These are phyloP conservation scores for Pentalonia nigronervosa DNA, from an alignment of 1,140 invertebrate species.

Conservation along the genomic window DNA sequence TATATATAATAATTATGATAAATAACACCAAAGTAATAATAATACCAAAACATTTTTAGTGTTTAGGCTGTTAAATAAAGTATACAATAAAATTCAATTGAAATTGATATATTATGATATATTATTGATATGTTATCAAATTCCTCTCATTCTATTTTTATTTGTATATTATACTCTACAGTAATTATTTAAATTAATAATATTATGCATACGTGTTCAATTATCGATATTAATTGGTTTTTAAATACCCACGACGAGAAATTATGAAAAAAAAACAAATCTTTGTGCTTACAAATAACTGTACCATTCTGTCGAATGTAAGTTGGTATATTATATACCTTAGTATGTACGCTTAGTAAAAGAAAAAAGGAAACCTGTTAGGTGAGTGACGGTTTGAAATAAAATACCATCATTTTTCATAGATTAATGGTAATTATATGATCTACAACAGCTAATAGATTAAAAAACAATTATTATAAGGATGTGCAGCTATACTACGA, in stretches of 20 bases:
- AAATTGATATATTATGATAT: neutral
- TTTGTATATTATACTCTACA: neutral
- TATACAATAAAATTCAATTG: neutral
- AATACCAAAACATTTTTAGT: neutral
- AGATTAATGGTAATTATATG: neutral
- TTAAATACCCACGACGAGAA: neutral
- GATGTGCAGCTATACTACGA: neutral
- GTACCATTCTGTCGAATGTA: neutral
- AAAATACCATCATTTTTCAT: constrained; percentile 6
- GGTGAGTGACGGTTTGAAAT: neutral
- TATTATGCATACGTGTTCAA: neutral
- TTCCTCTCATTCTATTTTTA: neutral
- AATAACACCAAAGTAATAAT: too few relatives aligned
- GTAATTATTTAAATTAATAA: neutral
- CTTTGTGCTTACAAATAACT: neutral
- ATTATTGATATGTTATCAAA: neutral
- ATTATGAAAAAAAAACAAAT: neutral
- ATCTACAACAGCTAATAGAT: neutral
- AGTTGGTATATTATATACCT: neutral
- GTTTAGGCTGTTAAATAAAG: neutral
- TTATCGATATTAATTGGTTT: neutral
- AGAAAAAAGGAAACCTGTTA: neutral
- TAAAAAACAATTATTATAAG: constrained; percentile 3
- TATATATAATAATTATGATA: too few relatives aligned
- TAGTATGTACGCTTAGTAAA: neutral